phyloP scores from a whole-genome alignment of 2,797 vertebrate genomes.

The Parambassis ranga region DNA sequence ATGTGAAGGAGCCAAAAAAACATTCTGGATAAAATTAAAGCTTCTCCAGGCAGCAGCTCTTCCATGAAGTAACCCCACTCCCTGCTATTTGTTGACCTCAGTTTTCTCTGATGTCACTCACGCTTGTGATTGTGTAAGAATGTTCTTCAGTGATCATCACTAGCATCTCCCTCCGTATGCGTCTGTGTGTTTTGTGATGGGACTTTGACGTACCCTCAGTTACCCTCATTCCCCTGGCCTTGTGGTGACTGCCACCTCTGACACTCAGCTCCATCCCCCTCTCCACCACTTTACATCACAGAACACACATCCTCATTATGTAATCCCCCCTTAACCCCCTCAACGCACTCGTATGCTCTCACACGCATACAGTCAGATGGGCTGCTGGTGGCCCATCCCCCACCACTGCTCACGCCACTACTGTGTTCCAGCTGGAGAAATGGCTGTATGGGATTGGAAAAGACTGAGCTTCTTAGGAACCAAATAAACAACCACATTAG shows the following conservation, averaged over 20 bases:
- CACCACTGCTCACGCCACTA: slow-evolving; percentile 2
- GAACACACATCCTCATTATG: slow-evolving; percentile 48
- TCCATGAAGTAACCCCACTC: slow-evolving; percentile 1
- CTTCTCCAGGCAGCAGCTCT: neutral
- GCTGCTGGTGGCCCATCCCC: slow-evolving; percentile 31
- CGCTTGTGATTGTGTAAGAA: slow-evolving; percentile 1
- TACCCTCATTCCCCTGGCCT: neutral
- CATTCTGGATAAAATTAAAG: neutral
- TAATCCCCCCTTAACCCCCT: slow-evolving; percentile 31
- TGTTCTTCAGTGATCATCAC: neutral
- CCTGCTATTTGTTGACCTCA: neutral
- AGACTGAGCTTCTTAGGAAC: slow-evolving; percentile 24
- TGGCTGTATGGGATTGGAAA: slow-evolving; percentile 18
- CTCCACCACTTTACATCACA: neutral
- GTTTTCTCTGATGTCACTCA: neutral
- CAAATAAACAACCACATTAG: slow-evolving; percentile 13
- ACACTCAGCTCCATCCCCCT: neutral
- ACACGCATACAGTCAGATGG: neutral
- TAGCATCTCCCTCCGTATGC: neutral
- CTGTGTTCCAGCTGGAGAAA: slow-evolving; percentile 26
- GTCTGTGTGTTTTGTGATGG: neutral
- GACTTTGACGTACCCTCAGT: neutral
- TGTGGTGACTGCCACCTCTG: neutral
- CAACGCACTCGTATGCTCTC: neutral
- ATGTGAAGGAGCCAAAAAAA: slow-evolving; percentile 6